Conservation (phyloP, 1,140 invertebrate species). For the Drosophila jambulina region DNA sequence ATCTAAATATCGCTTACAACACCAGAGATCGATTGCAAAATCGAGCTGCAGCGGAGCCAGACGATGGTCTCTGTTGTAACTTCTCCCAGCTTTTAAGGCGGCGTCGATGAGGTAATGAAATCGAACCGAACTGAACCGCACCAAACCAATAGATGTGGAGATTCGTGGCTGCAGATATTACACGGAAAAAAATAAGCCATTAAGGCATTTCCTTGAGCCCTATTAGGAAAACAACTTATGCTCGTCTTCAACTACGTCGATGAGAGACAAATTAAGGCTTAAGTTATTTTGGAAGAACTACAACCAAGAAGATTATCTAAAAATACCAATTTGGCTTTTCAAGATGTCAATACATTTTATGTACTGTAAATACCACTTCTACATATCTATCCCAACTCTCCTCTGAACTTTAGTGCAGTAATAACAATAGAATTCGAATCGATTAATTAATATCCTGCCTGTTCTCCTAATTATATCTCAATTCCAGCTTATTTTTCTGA, state of each 20-base stretch:
- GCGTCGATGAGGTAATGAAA: conserved; percentile 77
- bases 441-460: too few relatives aligned
- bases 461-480: neutral
- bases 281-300: neutral
- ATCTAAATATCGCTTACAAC: conserved; percentile 55
- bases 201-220: too few relatives aligned
- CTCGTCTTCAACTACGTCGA: neutral
- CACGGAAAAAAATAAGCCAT: conserved; percentile 10
- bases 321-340: neutral
- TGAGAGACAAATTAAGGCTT: neutral
- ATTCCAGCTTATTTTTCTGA: neutral
- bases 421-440: too few relatives aligned
- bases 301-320: neutral
- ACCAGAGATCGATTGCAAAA: conserved; percentile 56
- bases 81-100: conserved; percentile 73
- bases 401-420: too few relatives aligned
- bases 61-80: conserved; percentile 66
- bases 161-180: conserved; percentile 41
- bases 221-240: too few relatives aligned
- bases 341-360: too few relatives aligned
- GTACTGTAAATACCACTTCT: too few relatives aligned
- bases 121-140: conserved; percentile 61
- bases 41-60: conserved; percentile 59
- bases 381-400: too few relatives aligned
- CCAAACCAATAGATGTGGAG: conserved; percentile 61